Evolutionary conservation across 2,888 invertebrate species (phyloP), one percentile per base, ranked within the genome.

Genomic region (Acleris holmiana): DNA sequence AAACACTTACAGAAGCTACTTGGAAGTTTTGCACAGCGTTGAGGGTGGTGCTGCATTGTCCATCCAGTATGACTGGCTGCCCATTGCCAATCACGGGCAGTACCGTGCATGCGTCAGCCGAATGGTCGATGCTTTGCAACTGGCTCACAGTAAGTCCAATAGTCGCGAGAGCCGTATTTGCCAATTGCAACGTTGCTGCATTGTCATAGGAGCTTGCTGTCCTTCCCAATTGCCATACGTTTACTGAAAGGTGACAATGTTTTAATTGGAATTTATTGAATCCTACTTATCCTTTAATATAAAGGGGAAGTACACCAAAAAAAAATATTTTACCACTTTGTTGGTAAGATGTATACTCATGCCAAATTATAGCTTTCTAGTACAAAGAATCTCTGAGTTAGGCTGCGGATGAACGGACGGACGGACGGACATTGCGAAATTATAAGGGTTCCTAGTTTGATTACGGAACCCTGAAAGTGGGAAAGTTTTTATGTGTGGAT

Each of bases 31-130:
- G 70, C 19, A 85, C 72, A 15, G 75, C 83, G 49, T 66, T 49
- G 4, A 86, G 77, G 44, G 72, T 78, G 29, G 71, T n/a, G 41
- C 83, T 80, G 63, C 89, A 89, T 41, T 76, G 80, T 8, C 89
- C 89, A 4, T 73, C 68, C 48, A 88, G 79, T 2, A 80, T 67
- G 0, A 86, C 79, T 2, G 83, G 72, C 7, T 74, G 72, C 6
- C 78, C 80, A 0, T 80, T 77, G 0, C 62, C 60, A 0, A 79
- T 46, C 0, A 79, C 80, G 0, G 89, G 89, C 19, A 82, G 76
- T 66, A 77, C 82, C 74, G 88, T 88, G 67, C 89, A 88, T 1
- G 78, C 80, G 0, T 72, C 67, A 1, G 76, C 78, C 2, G 77
- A 74, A 15, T 87, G 86, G 53, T 79, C 69, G 2, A 82, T 72